phyloP scores from a whole-genome alignment of 2,888 invertebrate genomes.

The Odontothrips loti region DNA sequence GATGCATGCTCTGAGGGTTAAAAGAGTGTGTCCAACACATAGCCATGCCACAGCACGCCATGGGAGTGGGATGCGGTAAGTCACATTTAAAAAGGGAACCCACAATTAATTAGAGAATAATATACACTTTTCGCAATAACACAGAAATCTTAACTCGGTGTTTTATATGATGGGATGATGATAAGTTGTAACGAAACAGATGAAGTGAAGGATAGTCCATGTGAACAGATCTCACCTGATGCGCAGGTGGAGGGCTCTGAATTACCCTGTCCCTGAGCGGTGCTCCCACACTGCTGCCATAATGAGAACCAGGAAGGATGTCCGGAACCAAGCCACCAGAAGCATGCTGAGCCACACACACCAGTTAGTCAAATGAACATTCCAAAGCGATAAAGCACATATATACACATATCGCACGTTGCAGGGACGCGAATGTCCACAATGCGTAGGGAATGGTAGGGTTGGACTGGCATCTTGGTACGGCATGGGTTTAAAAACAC shows the following conservation, averaged over 20 bases:
- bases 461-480: too few species aligned
- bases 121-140: conserved; percentile 54
- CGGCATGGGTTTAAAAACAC: too few species aligned
- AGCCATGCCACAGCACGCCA: too few species aligned
- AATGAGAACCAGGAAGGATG: conserved; percentile 41
- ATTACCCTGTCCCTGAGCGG: background rate
- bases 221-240: conserved; percentile 56
- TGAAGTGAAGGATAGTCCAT: too few species aligned
- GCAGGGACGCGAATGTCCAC: too few species aligned
- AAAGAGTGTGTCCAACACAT: too few species aligned
- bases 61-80: too few species aligned
- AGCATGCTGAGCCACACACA: conserved; percentile 37
- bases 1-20: too few species aligned
- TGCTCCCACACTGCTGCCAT: conserved; percentile 36
- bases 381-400: conserved; percentile 16
- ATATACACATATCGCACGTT: background rate
- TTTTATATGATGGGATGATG: background rate
- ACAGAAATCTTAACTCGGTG: conserved; percentile 34
- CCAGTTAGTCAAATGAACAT: conserved; percentile 38
- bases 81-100: too few species aligned
- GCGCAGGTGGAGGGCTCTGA: conserved; percentile 79
- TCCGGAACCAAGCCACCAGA: conserved; percentile 40
- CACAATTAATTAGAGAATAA: too few species aligned
- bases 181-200: background rate
- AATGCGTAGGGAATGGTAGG: too few species aligned